Evolutionary conservation across 2,797 vertebrate genomes (phyloP).

Genomic region (Sebastes trivittatus): DNA sequence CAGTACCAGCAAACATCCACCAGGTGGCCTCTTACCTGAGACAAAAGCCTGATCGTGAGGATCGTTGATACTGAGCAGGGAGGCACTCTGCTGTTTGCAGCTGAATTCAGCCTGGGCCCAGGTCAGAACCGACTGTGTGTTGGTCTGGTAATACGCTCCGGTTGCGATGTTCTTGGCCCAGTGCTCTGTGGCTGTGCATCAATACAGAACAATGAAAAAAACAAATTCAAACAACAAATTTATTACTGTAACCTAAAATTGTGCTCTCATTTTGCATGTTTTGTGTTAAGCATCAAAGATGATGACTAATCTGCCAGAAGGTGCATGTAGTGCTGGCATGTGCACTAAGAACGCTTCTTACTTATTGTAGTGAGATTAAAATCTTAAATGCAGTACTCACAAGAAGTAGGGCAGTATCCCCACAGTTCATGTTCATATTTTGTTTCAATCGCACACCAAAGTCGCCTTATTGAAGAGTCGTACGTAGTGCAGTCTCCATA

Average conservation of each 20-base stretch:
- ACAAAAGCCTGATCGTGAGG: conserved; percentile 86
- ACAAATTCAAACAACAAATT: neutral
- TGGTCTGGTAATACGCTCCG: conserved; percentile 87
- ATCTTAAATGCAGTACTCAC: conserved; percentile 78
- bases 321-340: neutral
- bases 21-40: conserved; percentile 81
- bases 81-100: conserved; percentile 88
- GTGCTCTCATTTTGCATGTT: neutral
- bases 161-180: conserved; percentile 86
- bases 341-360: neutral
- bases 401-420: conserved; percentile 88
- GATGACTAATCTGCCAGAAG: neutral
- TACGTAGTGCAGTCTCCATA: conserved; percentile 86
- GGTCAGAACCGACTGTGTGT: conserved; percentile 82
- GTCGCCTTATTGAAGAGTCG: conserved; percentile 77
- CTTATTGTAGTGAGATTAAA: neutral
- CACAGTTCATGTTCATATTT: conserved; percentile 83
- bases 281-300: neutral
- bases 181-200: conserved; percentile 74
- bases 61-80: conserved; percentile 87
- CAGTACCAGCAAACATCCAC: conserved; percentile 1
- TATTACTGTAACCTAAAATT: neutral
- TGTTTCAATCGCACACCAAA: conserved; percentile 88
- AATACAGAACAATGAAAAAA: conserved; percentile 10
- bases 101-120: conserved; percentile 91